These are phyloP conservation scores for Phylloscopus collybita DNA, from an alignment of 2,797 vertebrate species.

Conservation along the genomic window DNA sequence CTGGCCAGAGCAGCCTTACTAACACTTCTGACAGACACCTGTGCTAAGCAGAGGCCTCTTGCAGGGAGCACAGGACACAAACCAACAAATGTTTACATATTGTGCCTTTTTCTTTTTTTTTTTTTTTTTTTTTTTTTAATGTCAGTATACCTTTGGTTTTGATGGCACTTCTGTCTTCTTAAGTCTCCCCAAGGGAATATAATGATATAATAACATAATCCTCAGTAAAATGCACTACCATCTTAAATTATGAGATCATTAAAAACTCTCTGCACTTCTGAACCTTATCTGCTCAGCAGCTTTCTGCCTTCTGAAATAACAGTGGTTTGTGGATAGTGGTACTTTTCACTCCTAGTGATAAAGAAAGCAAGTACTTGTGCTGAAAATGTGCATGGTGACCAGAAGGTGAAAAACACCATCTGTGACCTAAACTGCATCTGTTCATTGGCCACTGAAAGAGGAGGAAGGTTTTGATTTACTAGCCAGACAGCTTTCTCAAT, in stretches of 20 bases:
- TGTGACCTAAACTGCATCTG: constrained; percentile 63
- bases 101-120: not conserved
- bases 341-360: not conserved
- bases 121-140: not conserved
- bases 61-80: not conserved
- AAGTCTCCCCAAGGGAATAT: not conserved
- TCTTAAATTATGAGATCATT: not conserved
- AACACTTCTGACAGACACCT: not conserved
- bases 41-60: not conserved
- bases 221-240: not conserved
- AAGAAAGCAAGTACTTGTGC: constrained; percentile 2
- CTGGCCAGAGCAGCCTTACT: not conserved
- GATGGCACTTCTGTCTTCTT: not conserved
- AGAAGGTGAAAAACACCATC: constrained; percentile 48
- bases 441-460: constrained; percentile 63
- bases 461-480: constrained; percentile 73
- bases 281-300: not conserved
- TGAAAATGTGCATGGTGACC: constrained; percentile 32
- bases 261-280: not conserved
- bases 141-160: not conserved
- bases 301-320: not conserved
- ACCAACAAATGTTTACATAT: not conserved
- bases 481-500: constrained; percentile 73
- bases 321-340: not conserved
- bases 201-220: not conserved